Base-by-base conservation (phyloP, 2,888 invertebrate species). In the Sarcophaga rosellei region DNA sequence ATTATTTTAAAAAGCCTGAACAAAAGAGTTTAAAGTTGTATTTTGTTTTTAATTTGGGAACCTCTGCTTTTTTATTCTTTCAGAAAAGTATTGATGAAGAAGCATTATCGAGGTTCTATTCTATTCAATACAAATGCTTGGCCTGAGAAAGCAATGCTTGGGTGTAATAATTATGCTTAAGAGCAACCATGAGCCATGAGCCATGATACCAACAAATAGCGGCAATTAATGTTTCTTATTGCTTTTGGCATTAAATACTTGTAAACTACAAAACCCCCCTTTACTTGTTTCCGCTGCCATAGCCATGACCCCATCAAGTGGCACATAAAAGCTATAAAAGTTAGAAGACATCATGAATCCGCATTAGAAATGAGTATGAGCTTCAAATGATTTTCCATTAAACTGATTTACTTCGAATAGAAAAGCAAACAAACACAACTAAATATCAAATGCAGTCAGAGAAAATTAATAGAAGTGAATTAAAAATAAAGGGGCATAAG, bases 171-270 rank as follows among this genome's bases (percentile, higher is more conserved):
- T 12, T 15, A 45, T 74, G n/a, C 45, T 74, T 62, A 23, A 62
- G 62, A 62, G 23, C 62, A 47, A 4, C 15, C 15, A 4, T 12
- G 23, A n/a, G n/a, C n/a, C 23, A 23, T 23, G 6, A 47, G 17
- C 53, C 17, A 35, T 35, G 35, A 10, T 10, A 35, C 35, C 1
- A 35, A 45, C 74, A 23, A 74, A 74, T 63, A 74, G 25, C 74
- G 62, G 74, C 74, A 74, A 74, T 74, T 74, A 74, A 74, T 63
- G 23, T 53, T 53, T 53, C 53, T 74, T 74, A 62, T 74, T 74
- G 74, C 74, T 74, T 15, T 12, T 47, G 45, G 62, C 74, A 45
- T 74, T 74, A 45, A 63, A 62, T 72, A 44, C 20, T 35, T 62
- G 65, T 65, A n/a, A 75, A 75, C 47, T 74, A 25, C n/a, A 47